Evolutionary conservation across 2,888 invertebrate species (phyloP).

Genomic region (Tetheella fluctuosa): DNA sequence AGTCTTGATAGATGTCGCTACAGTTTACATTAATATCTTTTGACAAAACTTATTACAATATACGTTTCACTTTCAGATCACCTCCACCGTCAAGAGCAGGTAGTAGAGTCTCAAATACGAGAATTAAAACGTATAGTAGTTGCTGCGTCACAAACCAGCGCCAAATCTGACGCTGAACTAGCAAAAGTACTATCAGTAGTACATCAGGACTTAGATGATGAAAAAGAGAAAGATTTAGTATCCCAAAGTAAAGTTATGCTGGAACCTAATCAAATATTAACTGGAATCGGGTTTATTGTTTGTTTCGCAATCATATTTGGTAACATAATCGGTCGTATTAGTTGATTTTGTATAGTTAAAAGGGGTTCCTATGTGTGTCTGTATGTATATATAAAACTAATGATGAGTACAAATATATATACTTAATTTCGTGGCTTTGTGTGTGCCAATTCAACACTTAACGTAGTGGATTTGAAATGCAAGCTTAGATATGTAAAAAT

Average conservation of each 20-base stretch:
- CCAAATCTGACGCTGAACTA: slow-evolving; percentile 71
- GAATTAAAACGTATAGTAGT: slow-evolving; percentile 67
- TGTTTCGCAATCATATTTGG: slow-evolving; percentile 68
- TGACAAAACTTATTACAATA: too few relatives aligned
- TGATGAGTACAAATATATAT: too few relatives aligned
- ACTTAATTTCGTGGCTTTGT: too few relatives aligned
- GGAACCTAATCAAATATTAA: slow-evolving; percentile 67
- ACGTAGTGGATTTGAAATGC: too few relatives aligned
- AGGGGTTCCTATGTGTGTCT: not conserved
- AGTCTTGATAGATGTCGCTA: too few relatives aligned
- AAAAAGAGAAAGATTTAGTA: slow-evolving; percentile 47
- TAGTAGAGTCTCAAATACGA: slow-evolving; percentile 60
- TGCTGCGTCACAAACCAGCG: slow-evolving; percentile 64
- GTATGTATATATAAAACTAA: too few relatives aligned
- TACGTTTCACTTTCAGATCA: slow-evolving; percentile 59
- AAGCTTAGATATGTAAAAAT: too few relatives aligned
- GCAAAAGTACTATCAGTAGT: slow-evolving; percentile 68
- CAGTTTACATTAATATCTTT: too few relatives aligned
- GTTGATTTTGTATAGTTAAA: slow-evolving; percentile 51
- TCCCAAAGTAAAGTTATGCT: slow-evolving; percentile 43
- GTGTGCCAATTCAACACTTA: too few relatives aligned
- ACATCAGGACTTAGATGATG: slow-evolving; percentile 72
- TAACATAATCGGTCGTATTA: slow-evolving; percentile 66
- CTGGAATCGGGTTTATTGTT: slow-evolving; percentile 64
- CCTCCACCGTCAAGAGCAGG: slow-evolving; percentile 67